Conservation (phyloP, 1,140 invertebrate species). For the Dendrolimus kikuchii region DNA sequence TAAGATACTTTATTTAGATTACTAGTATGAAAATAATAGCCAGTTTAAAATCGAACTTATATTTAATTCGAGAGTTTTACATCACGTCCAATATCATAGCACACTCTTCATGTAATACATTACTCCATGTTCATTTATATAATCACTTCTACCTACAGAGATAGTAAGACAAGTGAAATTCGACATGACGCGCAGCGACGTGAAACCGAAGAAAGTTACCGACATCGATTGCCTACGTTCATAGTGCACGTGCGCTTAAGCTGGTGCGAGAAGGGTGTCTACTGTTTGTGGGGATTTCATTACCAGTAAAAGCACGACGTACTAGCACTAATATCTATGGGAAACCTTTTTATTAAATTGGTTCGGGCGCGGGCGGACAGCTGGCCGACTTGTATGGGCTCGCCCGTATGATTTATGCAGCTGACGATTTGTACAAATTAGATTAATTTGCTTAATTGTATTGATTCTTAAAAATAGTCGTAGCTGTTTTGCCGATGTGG, state of each 20-base stretch:
- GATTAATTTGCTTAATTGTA: conserved; percentile 50
- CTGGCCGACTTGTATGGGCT: conserved; percentile 56
- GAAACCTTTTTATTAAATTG: conserved; percentile 54
- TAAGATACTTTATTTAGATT: no score
- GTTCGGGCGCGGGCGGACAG: conserved; percentile 32
- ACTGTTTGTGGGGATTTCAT: no score
- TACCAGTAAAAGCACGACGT: no score
- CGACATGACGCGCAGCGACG: conserved; percentile 4
- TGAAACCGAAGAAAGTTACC: conserved; percentile 35
- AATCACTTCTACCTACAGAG: neutral
- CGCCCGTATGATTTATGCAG: conserved; percentile 49
- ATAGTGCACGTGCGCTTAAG: conserved; percentile 31
- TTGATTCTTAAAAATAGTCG: conserved; percentile 14
- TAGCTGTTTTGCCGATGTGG: neutral
- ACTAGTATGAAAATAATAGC: no score
- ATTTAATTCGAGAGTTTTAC: no score
- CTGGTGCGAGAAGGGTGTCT: neutral
- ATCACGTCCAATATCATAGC: no score
- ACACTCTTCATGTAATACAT: no score
- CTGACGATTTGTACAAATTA: conserved; percentile 39
- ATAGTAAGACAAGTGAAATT: conserved; percentile 2
- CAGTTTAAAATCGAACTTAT: no score
- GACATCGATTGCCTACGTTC: conserved; percentile 27
- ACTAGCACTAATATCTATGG: conserved; percentile 1
- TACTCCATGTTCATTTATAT: no score